Conservation (phyloP, 2,113 vertebrate genomes). For the Scomber scombrus region DNA sequence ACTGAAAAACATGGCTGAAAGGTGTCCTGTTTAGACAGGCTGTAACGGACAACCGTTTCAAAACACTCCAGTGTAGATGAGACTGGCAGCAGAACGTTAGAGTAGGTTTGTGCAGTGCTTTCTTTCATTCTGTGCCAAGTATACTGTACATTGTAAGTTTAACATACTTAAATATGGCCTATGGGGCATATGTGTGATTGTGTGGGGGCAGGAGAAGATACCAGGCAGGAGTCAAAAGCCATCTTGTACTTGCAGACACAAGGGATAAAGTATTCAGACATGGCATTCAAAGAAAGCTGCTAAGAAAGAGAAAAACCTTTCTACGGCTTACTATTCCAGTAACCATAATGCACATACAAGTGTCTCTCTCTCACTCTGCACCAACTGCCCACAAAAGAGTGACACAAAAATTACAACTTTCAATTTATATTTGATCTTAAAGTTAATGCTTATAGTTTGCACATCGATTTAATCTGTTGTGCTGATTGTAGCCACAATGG, state of each 20-base stretch:
- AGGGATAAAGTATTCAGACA: constrained; percentile 23
- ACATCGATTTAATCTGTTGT: constrained; percentile 10
- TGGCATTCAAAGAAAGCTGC: constrained; percentile 19
- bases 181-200: constrained; percentile 14
- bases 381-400: background rate
- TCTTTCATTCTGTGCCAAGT: constrained; percentile 28
- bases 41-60: constrained; percentile 7
- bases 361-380: background rate
- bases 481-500: background rate
- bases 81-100: background rate
- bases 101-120: background rate
- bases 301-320: background rate
- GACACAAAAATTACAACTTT: constrained; percentile 8
- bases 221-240: constrained; percentile 32
- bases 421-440: background rate
- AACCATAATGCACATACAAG: background rate
- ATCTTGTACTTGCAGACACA: constrained; percentile 17
- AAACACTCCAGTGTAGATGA: constrained; percentile 1
- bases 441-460: background rate
- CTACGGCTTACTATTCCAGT: background rate
- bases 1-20: background rate
- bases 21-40: background rate
- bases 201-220: constrained; percentile 11
- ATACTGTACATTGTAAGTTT: constrained; percentile 25
- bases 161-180: constrained; percentile 26